Base-by-base conservation (phyloP, 2,888 invertebrate genomes). In the Tiliacea citrago region DNA sequence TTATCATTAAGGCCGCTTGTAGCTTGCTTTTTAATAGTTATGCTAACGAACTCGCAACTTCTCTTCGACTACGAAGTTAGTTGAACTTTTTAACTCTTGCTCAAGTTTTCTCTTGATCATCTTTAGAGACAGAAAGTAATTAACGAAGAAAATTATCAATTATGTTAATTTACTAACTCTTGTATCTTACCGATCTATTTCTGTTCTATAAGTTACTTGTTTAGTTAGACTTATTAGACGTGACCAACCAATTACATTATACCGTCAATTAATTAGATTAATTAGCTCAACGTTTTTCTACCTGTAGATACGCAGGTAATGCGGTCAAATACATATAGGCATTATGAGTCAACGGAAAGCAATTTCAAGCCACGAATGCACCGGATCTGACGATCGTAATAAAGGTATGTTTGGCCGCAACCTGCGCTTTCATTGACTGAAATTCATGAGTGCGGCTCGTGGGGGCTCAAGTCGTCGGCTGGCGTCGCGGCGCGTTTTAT, bases 401-500 rank as follows among this genome's bases (percentile, higher is more conserved):
- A 83, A 87, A 77, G 75, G 84, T 82, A 68, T 82, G 84, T 88
- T 83, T 87, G 83, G 73, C 74, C 73, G 62, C 80, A 84, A 81
- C 85, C 84, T 83, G 86, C 79, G 82, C 81, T 83, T 89, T 87
- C 89, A 91, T 90, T 88, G 80, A 88, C 88, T 89, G 90, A 88
- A 90, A 86, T 91, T 90, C 89, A 90, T 86, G 86, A 85, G 83
- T 63, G 82, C 68, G 80, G 75, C 69, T 80, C 77, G 75, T 82
- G 86, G 83, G 85, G 85, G 81, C 81, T 86, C 68, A 82, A 81
- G 86, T 83, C 84, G 86, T 73, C 84, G 86, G 78, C 86, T 84
- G 84, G 85, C 87, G 88, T 85, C 86, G 81, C 85, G 89, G 86
- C 89, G 91, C 89, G 90, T 85, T 88, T 88, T 90, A 92, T 91